phyloP scores from a whole-genome alignment of 1,140 invertebrate species.

The Lepidurus arcticus region DNA sequence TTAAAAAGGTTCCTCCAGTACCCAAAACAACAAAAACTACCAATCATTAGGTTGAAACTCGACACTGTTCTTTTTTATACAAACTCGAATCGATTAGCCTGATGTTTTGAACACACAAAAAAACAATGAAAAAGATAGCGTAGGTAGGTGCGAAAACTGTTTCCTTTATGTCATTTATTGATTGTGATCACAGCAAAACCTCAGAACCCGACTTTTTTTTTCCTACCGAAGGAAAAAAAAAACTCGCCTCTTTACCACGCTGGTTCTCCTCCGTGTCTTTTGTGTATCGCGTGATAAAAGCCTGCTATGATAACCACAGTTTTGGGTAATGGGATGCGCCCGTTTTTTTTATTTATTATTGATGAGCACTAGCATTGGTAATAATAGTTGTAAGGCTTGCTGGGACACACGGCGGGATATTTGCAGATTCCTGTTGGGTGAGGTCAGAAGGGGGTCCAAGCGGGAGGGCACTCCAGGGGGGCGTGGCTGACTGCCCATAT shows the following conservation, averaged over 20 bases:
- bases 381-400: constrained; percentile 17
- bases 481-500: constrained; percentile 15
- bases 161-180: constrained; percentile 15
- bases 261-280: neutral
- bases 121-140: neutral
- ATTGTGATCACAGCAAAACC: neutral
- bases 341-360: constrained; percentile 18
- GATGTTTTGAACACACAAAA: neutral
- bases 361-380: constrained; percentile 15
- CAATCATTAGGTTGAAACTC: neutral
- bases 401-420: constrained; percentile 20
- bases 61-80: neutral
- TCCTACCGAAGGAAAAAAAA: neutral
- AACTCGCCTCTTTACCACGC: too few relatives aligned
- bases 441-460: constrained; percentile 12
- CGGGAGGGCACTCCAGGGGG: constrained; percentile 3
- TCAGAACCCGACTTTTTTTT: neutral
- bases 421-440: constrained; percentile 18
- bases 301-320: constrained; percentile 1
- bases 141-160: neutral
- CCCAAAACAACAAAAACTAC: neutral
- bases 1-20: neutral
- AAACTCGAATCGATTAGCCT: neutral
- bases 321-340: constrained; percentile 1
- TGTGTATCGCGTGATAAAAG: neutral